Evolutionary conservation across 2,888 invertebrate genomes (phyloP).

Genomic region (Apodemia duryi): DNA sequence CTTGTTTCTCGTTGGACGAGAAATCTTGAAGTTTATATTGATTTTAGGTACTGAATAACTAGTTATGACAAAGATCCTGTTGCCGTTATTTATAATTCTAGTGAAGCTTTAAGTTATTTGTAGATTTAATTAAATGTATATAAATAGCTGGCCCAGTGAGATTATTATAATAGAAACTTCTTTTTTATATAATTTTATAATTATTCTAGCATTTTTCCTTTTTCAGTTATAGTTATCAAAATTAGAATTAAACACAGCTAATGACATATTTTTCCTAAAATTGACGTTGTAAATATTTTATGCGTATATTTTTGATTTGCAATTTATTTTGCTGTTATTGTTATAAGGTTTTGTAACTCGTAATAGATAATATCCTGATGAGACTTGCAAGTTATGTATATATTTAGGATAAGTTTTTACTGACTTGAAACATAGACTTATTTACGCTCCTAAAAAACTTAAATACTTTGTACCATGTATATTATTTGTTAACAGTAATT

Average conservation of each 20-base stretch:
- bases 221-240: slow-evolving; percentile 8
- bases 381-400: slow-evolving; percentile 76
- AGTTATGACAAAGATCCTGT: not conserved
- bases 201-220: slow-evolving; percentile 8
- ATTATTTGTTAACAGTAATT: not conserved
- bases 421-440: slow-evolving; percentile 31
- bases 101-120: slow-evolving; percentile 48
- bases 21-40: slow-evolving; percentile 7
- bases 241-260: slow-evolving; percentile 1
- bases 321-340: slow-evolving; percentile 68
- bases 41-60: not conserved
- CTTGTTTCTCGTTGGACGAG: slow-evolving; percentile 10
- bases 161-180: slow-evolving; percentile 40
- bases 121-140: slow-evolving; percentile 38
- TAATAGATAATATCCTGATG: slow-evolving; percentile 65
- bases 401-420: slow-evolving; percentile 66
- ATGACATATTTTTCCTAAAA: slow-evolving; percentile 38
- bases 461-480: not conserved
- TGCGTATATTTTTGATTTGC: slow-evolving; percentile 65
- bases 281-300: slow-evolving; percentile 77
- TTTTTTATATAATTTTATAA: slow-evolving; percentile 16
- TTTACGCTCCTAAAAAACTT: not conserved
- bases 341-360: slow-evolving; percentile 51
- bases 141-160: slow-evolving; percentile 58
- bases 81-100: slow-evolving; percentile 28